Evolutionary conservation across 2,888 invertebrate genomes (phyloP).

Genomic region (Pelosia muscerda): DNA sequence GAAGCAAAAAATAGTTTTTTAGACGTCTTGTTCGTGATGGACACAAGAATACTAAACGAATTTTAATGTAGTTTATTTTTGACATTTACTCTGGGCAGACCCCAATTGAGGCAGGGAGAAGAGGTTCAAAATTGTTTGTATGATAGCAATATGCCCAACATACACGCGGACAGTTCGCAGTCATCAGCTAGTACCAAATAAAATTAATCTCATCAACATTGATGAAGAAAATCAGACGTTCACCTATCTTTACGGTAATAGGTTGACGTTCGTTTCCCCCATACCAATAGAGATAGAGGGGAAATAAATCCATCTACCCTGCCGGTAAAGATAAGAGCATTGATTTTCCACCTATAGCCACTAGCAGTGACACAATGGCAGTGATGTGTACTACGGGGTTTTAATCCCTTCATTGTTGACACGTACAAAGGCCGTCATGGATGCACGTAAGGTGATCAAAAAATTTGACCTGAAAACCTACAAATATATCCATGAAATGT

Average conservation of each 20-base stretch:
- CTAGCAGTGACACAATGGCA: neutral
- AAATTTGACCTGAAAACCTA: neutral
- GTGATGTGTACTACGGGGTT: neutral
- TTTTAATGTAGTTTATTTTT: no score
- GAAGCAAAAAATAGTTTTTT: no score
- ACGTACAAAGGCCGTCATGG: neutral
- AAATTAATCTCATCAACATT: slow-evolving; percentile 1
- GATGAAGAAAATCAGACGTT: neutral
- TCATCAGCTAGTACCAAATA: neutral
- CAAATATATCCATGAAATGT: neutral
- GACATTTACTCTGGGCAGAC: no score
- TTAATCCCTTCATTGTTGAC: neutral
- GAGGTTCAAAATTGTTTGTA: no score
- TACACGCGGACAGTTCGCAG: neutral
- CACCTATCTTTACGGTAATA: slow-evolving; percentile 1
- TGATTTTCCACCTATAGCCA: neutral
- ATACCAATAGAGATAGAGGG: slow-evolving; percentile 2
- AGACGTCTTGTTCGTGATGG: no score
- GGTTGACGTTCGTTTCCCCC: neutral
- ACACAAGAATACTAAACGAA: no score
- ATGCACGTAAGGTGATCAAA: neutral
- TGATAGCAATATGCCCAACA: no score
- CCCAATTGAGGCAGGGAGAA: no score
- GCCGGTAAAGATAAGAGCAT: neutral
- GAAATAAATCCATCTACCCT: neutral